These are phyloP conservation scores for Ctenoplectra terminalis DNA, from an alignment of 1,140 invertebrate genomes.

Conservation along the genomic window DNA sequence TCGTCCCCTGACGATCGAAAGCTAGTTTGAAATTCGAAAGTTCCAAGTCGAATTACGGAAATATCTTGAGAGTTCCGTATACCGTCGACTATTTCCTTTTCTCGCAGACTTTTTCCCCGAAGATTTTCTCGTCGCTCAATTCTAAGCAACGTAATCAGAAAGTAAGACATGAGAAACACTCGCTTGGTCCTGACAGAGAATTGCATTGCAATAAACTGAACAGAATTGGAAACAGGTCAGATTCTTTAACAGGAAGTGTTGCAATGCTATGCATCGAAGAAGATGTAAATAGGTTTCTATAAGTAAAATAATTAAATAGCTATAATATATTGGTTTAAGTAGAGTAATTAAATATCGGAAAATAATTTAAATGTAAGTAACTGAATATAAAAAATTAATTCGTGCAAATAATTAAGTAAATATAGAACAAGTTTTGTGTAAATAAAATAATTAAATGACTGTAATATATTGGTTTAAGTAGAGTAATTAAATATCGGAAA, in stretches of 20 bases:
- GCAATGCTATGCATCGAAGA: too few relatives aligned
- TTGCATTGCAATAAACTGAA: background rate
- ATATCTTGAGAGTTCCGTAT: conserved; percentile 9
- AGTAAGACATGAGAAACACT: background rate
- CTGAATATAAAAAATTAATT: too few relatives aligned
- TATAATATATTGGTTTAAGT: too few relatives aligned
- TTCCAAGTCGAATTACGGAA: conserved; percentile 18
- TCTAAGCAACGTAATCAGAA: conserved; percentile 3
- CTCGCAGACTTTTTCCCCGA: background rate
- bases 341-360: too few relatives aligned
- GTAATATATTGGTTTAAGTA: too few relatives aligned
- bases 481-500: too few relatives aligned
- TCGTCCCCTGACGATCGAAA: conserved; percentile 14
- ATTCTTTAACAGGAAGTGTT: too few relatives aligned
- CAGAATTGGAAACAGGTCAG: background rate
- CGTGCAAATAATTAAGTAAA: too few relatives aligned
- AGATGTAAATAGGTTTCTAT: too few relatives aligned
- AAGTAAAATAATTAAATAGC: too few relatives aligned
- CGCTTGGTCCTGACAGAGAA: background rate
- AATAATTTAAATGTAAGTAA: too few relatives aligned
- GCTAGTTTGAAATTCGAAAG: conserved; percentile 16
- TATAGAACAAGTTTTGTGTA: too few relatives aligned
- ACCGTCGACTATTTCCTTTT: background rate
- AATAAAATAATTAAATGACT: background rate
- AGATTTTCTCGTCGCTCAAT: background rate